Base-by-base conservation (phyloP, 2,113 vertebrate species). In the Pollachius pollachius region DNA sequence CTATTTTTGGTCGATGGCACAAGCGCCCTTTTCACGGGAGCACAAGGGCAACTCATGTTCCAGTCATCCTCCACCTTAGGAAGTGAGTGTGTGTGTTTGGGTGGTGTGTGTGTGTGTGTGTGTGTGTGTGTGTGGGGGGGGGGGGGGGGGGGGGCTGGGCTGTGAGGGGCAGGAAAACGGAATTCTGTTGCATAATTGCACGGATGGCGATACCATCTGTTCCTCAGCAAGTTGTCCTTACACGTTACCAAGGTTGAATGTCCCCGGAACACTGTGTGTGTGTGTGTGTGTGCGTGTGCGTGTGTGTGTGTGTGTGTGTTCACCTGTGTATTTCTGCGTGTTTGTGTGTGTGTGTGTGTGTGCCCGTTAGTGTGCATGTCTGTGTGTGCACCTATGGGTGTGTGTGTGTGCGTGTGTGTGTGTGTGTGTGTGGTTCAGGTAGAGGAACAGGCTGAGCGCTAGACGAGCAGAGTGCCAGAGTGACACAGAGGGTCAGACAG, bases 131-230 rank as follows among this genome's bases (percentile, higher is more conserved):
- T n/a, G 7, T 1, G 57, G n/a, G n/a, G 57, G 57, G 57, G 21
- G 9, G 4, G 58, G n/a, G 58, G 58, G 58, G 58, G 9, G 4
- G 58, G n/a, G 58, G 58, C 18, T 18, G 57, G 57, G 17, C 52
- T 21, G 72, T 69, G 65, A 13, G 41, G 41, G 41, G 41, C 7
- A 48, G 72, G 78, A 58, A 81, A 86, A 72, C 62, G 67, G 80
- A 79, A 84, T 64, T 74, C 71, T 73, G 77, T 84, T 86, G 79
- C 68, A 62, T 78, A 87, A 82, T 72, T 7, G 64, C 68, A 54
- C 69, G 52, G 77, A 86, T 81, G 83, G 84, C 64, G 81, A 83
- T 62, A 82, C 83, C 83, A 88, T 85, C 85, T 87, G 81, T 70
- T 85, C 61, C 0, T 72, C 85, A 23, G 61, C 68, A 72, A 82